These are phyloP conservation scores for Scaptomyza tumidula DNA, from an alignment of 2,888 invertebrate species.

Conservation along the genomic window DNA sequence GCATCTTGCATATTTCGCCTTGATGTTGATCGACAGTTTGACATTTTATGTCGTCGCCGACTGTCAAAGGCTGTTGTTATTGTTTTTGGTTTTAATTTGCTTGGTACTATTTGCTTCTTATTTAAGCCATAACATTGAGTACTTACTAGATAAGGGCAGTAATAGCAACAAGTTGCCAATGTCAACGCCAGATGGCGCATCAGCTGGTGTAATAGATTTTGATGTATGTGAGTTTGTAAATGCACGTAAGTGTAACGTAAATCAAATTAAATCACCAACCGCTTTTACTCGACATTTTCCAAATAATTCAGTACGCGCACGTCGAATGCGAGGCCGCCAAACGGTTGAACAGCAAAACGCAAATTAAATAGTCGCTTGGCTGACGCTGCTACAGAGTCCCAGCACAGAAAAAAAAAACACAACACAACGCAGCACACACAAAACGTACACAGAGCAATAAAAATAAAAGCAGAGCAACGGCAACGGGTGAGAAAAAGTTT, in stretches of 20 bases:
- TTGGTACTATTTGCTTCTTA: not conserved
- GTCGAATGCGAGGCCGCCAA: conserved; percentile 53
- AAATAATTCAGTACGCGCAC: conserved; percentile 34
- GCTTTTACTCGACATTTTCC: conserved; percentile 43
- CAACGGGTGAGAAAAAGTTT: conserved; percentile 61
- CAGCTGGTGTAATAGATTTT: conserved; percentile 2
- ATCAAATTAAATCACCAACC: conserved; percentile 1
- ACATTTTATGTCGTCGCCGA: conserved; percentile 80
- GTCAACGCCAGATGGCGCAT: conserved; percentile 43
- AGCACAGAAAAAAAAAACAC: conserved; percentile 22
- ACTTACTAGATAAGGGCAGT: conserved; percentile 38
- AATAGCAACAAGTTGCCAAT: conserved; percentile 24
- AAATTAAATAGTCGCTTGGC: conserved; percentile 73
- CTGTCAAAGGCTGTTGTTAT: conserved; percentile 67
- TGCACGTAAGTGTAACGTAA: conserved; percentile 1
- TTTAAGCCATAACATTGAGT: conserved; percentile 11
- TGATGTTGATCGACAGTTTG: conserved; percentile 83
- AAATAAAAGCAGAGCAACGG: conserved; percentile 53
- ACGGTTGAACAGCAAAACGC: conserved; percentile 77
- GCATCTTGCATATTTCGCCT: conserved; percentile 76
- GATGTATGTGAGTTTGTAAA: conserved; percentile 14
- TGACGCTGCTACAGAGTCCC: conserved; percentile 56
- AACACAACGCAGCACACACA: conserved; percentile 26
- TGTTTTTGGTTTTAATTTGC: conserved; percentile 21
- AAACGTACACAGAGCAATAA: conserved; percentile 43